phyloP scores from a whole-genome alignment of 2,888 invertebrate genomes.

The Drepanosiphum platanoidis region DNA sequence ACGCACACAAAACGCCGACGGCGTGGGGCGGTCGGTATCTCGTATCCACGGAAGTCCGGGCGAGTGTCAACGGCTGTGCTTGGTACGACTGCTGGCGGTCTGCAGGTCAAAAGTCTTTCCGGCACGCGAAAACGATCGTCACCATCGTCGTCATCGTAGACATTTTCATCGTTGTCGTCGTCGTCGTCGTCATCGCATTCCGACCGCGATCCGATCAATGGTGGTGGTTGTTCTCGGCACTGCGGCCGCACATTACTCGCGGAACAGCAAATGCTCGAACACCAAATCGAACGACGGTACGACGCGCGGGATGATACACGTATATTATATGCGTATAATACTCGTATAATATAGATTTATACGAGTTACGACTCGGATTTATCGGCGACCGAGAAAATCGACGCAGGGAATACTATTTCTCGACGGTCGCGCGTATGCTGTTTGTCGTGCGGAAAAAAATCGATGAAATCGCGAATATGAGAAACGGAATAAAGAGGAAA shows the following conservation, averaged over 20 bases:
- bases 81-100: neutral
- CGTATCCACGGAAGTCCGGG: neutral
- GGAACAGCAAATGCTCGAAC: too few relatives aligned
- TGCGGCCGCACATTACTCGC: neutral
- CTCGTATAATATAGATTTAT: too few relatives aligned
- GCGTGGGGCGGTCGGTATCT: neutral
- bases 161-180: too few relatives aligned
- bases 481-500: neutral
- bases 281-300: neutral
- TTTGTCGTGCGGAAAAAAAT: neutral
- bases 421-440: neutral
- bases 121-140: slow-evolving; percentile 40
- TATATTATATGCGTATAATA: too few relatives aligned
- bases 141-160: neutral
- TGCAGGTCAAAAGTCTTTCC: slow-evolving; percentile 21
- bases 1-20: too few relatives aligned
- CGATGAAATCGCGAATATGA: neutral
- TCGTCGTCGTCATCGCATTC: too few relatives aligned
- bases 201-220: neutral
- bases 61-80: slow-evolving; percentile 1
- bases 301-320: too few relatives aligned
- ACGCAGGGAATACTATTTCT: too few relatives aligned
- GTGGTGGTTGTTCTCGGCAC: neutral
- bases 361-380: too few relatives aligned
- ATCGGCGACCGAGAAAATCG: too few relatives aligned